Conservation (phyloP, 2,888 invertebrate species). For the Aromia moschata region DNA sequence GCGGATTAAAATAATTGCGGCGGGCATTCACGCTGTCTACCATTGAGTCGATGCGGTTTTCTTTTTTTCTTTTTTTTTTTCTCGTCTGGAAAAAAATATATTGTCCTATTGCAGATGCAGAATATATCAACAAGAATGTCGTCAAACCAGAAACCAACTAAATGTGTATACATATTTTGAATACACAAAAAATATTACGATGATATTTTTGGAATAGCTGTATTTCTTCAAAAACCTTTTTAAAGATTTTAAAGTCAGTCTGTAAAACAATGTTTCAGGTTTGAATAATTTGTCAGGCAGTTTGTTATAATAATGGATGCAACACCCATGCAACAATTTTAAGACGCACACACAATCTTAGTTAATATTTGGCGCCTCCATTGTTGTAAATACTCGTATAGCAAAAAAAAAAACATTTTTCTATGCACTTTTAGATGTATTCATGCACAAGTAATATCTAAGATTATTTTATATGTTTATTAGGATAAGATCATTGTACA, state of each 20-base stretch:
- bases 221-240: not conserved
- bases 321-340: not conserved
- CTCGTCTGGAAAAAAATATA: too few relatives aligned
- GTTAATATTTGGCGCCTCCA: constrained; percentile 9
- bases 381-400: constrained; percentile 20
- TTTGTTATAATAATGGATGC: too few relatives aligned
- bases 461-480: not conserved
- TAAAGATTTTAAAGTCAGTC: not conserved
- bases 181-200: too few relatives aligned
- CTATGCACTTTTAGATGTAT: constrained; percentile 14
- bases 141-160: too few relatives aligned
- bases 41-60: not conserved
- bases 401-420: constrained; percentile 4
- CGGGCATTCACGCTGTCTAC: not conserved
- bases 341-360: not conserved
- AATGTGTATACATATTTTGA: too few relatives aligned
- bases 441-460: constrained; percentile 7
- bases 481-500: constrained; percentile 16
- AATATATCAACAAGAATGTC: too few relatives aligned
- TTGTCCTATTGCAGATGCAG: not conserved
- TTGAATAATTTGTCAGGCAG: too few relatives aligned
- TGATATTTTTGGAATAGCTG: not conserved
- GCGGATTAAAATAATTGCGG: constrained; percentile 11
- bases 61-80: not conserved
- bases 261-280: too few relatives aligned